phyloP scores from a whole-genome alignment of 2,113 vertebrate species.

The Pungitius pungitius region DNA sequence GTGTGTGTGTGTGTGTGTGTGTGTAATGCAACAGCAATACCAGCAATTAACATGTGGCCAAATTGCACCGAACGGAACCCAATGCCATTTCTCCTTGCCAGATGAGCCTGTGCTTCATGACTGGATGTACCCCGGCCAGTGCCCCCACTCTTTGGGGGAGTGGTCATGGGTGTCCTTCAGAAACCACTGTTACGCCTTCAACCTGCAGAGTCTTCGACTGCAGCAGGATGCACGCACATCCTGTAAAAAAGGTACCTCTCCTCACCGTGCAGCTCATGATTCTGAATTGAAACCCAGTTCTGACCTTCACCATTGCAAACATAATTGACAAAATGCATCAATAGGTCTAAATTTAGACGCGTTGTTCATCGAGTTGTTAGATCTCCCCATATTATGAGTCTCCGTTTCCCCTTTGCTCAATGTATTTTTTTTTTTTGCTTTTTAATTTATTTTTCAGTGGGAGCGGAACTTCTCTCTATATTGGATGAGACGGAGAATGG shows the following conservation, averaged over 20 bases:
- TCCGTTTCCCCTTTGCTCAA: background rate
- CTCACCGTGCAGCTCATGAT: background rate
- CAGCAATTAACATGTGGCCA: background rate
- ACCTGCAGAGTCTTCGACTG: constrained; percentile 86
- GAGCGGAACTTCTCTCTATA: constrained; percentile 90
- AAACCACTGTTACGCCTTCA: constrained; percentile 94
- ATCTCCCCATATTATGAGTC: constrained; percentile 13
- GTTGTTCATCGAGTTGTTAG: constrained; percentile 8
- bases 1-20: constrained; percentile 37
- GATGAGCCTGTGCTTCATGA: constrained; percentile 73
- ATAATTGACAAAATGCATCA: constrained; percentile 26
- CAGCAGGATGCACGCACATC: constrained; percentile 87
- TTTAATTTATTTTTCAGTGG: constrained; percentile 77
- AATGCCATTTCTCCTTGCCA: constrained; percentile 34
- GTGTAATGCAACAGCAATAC: background rate
- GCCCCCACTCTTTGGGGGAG: constrained; percentile 85
- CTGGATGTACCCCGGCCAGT: constrained; percentile 86
- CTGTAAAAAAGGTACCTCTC: constrained; percentile 87
- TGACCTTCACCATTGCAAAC: constrained; percentile 27
- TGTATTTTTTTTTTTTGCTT: constrained; percentile 14
- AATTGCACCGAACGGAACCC: background rate
- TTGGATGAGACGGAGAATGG: constrained; percentile 92
- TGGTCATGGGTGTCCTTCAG: constrained; percentile 94
- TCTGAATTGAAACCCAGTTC: constrained; percentile 20
- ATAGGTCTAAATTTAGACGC: constrained; percentile 48